Evolutionary conservation across 1,140 invertebrate genomes (phyloP), one percentile per base, ranked within the genome.

Genomic region (Ostrea denselamellosa): DNA sequence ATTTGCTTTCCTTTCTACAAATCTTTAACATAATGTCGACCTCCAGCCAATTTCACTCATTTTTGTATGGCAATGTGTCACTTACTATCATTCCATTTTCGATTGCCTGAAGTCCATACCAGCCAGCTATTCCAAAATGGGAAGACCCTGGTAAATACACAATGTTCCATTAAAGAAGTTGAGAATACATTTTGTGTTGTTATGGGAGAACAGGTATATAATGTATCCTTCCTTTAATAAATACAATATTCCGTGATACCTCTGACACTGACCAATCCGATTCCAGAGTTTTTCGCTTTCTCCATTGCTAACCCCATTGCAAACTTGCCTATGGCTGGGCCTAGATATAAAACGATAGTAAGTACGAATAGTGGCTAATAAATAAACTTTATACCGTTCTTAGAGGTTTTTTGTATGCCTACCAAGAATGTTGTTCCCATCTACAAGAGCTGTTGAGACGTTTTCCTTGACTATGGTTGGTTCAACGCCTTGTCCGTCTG

Each of bases 71-170:
- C 12, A 34, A 12, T 34, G 12, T 3, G 3, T 14, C 65, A 65
- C 92, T 94, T 93, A 96, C 96, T 87, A 99, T 96, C 12, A 99
- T 93, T 4, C 97, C 97, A 90, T 97, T 92, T 17, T 97, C 95
- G 84, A 97, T 96, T 0, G 98, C 98, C 92, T 97, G 96, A 52
- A 97, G 94, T 0, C 96, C 96, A 95, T 99, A 99, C 95, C 97
- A 98, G 0, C 97, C 97, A 71, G 97, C 97, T 92, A 99, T 99
- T 0, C 98, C 98, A 94, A 97, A 98, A 95, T 98, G 98, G 95
- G 98, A 98, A 0, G 97, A 98, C 22, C 90, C 93, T 94, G 71
- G 19, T 10, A 0, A 77, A 34, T 28, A 22, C 12, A 44, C 8
- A 44, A 2, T 68, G 25, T 14, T 12, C 25, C 25, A 77, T 62